Percentiles rank a stretch among this genome's conserved stretches.
These are phyloP conservation scores for Centrocercus urophasianus DNA, from an alignment of 2,113 vertebrate genomes.

Conservation along the genomic window DNA sequence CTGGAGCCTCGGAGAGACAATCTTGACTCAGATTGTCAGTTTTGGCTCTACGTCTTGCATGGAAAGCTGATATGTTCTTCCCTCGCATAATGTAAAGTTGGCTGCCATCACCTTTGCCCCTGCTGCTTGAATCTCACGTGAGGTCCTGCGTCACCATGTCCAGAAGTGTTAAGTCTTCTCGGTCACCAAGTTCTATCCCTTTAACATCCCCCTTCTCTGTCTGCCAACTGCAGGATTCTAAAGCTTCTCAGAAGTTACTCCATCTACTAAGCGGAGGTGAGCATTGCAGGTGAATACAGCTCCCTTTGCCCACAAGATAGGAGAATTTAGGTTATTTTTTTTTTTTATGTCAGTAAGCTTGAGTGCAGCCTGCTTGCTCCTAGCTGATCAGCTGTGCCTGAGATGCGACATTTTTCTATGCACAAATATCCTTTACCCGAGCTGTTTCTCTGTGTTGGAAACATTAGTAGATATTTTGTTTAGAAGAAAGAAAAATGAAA, in stretches of 20 bases:
- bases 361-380: neutral
- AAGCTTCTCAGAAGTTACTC: neutral
- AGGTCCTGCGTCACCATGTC: neutral
- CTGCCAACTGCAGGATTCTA: neutral
- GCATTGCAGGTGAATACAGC: neutral
- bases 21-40: neutral
- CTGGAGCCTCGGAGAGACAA: neutral
- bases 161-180: neutral
- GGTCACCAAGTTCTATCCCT: neutral
- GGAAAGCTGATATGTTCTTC: neutral
- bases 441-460: neutral
- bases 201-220: neutral
- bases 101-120: neutral
- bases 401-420: neutral
- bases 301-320: neutral
- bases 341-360: neutral
- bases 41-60: neutral
- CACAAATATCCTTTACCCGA: neutral
- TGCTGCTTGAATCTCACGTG: rapidly evolving
- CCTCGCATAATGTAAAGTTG: neutral
- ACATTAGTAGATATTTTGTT: neutral
- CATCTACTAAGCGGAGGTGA: neutral
- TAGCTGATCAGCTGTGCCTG: neutral
- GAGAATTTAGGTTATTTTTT: neutral
- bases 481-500: neutral